Evolutionary conservation across 2,888 invertebrate species (phyloP), one percentile per base, ranked within the genome.

Genomic region (Terebella lapidaria): DNA sequence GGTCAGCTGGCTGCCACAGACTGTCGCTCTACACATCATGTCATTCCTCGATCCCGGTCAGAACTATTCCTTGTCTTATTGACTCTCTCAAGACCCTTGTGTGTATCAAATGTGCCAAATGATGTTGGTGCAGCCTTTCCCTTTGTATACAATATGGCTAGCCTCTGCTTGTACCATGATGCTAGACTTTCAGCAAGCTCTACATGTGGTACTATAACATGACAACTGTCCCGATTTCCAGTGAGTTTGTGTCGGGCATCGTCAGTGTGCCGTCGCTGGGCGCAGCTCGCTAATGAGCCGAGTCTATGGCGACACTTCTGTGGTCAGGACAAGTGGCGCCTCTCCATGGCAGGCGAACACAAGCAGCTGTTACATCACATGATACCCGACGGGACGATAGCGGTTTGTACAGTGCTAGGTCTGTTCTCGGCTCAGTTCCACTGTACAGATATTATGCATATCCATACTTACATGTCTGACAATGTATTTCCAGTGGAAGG

Each of bases 401-500:
- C 74, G 68, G 78, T 76, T 56, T 30, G 59, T n/a, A n/a, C n/a
- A n/a, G n/a, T n/a, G n/a, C n/a, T 49, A 26, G 4, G 25, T 24
- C n/a, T n/a, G n/a, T n/a, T n/a, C n/a, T n/a, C n/a, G n/a, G n/a
- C n/a, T n/a, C n/a, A n/a, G n/a, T n/a, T n/a, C n/a, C n/a, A n/a
- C n/a, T n/a, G n/a, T n/a, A n/a, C n/a, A n/a, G n/a, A n/a, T n/a
- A 35, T 35, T 35, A 35, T 35, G 35, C 35, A 35, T 35, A 35
- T 35, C 18, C 35, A 35, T 15, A 35, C 35, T 35, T 10, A 15
- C 18, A 35, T 35, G 18, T 18, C n/a, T n/a, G n/a, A n/a, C n/a
- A n/a, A n/a, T n/a, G n/a, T n/a, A n/a, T n/a, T n/a, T n/a, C 27
- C 70, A 83, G 81, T 83, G 82, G 83, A 81, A 81, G 68, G 71